Conservation (phyloP, 2,797 vertebrate species). For the Siniperca scherzeri region DNA sequence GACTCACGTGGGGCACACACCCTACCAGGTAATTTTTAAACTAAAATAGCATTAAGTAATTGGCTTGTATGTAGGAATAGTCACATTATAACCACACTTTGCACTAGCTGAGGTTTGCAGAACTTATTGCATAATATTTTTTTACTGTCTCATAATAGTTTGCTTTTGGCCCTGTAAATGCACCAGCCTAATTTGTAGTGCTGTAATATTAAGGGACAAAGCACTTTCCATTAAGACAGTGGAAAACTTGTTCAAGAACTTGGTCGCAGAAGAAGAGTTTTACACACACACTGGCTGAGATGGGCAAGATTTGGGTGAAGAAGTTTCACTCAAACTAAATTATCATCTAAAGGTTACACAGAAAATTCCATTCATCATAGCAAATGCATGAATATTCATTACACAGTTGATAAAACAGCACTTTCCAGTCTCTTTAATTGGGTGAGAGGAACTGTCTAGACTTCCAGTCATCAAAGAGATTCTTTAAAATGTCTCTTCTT, state of each 20-base stretch:
- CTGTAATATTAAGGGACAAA: conserved; percentile 15
- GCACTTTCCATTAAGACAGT: conserved; percentile 24
- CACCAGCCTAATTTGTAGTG: conserved; percentile 9
- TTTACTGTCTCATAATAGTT: conserved; percentile 12
- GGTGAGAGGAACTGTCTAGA: conserved; percentile 39
- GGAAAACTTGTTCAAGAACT: background rate
- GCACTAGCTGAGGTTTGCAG: background rate
- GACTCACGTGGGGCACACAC: too few relatives aligned
- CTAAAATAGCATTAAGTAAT: too few relatives aligned
- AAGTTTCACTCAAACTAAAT: conserved; percentile 36
- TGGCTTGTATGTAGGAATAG: too few relatives aligned
- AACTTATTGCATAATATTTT: conserved; percentile 27
- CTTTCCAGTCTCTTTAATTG: conserved; percentile 41
- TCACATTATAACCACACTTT: background rate
- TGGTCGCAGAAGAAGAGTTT: background rate
- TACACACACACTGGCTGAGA: conserved; percentile 6
- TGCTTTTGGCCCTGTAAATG: conserved; percentile 15
- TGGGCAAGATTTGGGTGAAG: background rate
- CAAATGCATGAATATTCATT: conserved; percentile 54
- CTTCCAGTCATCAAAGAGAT: conserved; percentile 43
- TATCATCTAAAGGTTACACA: conserved; percentile 27
- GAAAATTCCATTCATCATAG: conserved; percentile 28
- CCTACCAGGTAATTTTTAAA: too few relatives aligned
- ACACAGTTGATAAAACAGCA: conserved; percentile 41
- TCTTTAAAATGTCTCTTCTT: conserved; percentile 37